Base-by-base conservation (phyloP, 1,140 invertebrate genomes). In the Drosophila erecta region DNA sequence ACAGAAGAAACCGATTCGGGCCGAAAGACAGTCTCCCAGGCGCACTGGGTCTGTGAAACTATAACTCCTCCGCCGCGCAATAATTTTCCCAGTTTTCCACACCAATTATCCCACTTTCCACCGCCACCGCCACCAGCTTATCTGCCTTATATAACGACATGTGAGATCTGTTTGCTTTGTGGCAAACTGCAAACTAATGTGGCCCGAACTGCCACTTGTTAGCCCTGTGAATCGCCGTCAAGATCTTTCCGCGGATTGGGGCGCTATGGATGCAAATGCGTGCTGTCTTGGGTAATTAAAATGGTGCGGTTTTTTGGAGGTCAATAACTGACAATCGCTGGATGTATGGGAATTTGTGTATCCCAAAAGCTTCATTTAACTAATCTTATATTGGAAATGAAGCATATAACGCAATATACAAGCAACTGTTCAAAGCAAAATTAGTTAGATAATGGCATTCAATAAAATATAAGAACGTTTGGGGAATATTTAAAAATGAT, bases 51-150 rank as follows among this genome's bases (percentile, higher is more conserved):
- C 69, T 58, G 38, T 74, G 65, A 69, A 71, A 53, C 54, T 74
- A 61, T 74, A 71, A 53, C 54, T 65, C 38, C 73, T 61, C 44
- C 51, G 17, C 54, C 71, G 37, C 65, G 53, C 64, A 58, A 49
- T 70, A 53, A 44, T 76, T 79, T 51, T 43, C 57, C 24, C 33
- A 55, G 38, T 81, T 79, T 85, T 81, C 83, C 81, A 85, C 78
- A 76, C 79, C 79, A 86, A 86, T 86, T 86, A 86, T 76, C 83
- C 78, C 37, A 70, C 51, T 62, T 77, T 78, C 73, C 81, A 86
- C 76, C 47, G 53, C 37, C 37, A 17, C n/a, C 30, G 37, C 24
- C 46, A 17, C 44, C 59, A 33, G 50, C 65, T 24, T 59, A 64
- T 79, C 59, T 76, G 49, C 40, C 61, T 86, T 74, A 62, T 70